A percentile compares a stretch with the other conserved stretches of the same genome.
Conservation (phyloP, 2,888 invertebrate genomes). For the Ectobius pallidus region DNA sequence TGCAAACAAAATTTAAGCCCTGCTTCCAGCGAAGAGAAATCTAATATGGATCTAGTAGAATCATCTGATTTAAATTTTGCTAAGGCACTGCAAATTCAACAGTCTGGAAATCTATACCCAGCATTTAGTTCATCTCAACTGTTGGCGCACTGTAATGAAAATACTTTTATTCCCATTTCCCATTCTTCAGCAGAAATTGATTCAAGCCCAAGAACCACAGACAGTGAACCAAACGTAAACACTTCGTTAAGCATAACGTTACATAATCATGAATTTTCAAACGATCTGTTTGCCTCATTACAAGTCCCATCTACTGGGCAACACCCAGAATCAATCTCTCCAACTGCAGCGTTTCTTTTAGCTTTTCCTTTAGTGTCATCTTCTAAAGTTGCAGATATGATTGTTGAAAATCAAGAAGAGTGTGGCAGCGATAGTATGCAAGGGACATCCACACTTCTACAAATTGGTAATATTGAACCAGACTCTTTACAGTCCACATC, state of each 20-base stretch:
- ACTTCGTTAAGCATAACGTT: constrained; percentile 26
- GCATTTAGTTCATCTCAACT: neutral
- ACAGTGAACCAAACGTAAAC: constrained; percentile 19
- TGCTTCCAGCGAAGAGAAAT: neutral
- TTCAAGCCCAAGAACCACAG: constrained; percentile 3
- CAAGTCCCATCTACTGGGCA: constrained; percentile 60
- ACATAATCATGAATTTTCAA: constrained; percentile 57
- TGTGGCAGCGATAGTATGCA: constrained; percentile 53
- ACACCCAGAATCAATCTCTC: constrained; percentile 66
- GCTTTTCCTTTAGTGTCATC: constrained; percentile 76
- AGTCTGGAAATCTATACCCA: neutral
- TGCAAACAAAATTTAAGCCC: no score
- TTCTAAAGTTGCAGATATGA: constrained; percentile 52
- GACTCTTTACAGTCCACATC: neutral
- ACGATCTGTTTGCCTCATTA: constrained; percentile 65
- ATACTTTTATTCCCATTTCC: constrained; percentile 17
- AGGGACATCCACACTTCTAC: constrained; percentile 55
- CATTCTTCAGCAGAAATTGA: neutral
- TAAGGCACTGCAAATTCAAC: neutral
- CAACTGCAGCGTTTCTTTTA: constrained; percentile 77
- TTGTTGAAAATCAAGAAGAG: constrained; percentile 38
- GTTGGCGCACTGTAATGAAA: constrained; percentile 9
- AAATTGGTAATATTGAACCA: constrained; percentile 53
- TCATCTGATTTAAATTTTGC: neutral
- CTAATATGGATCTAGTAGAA: neutral